A percentile compares a stretch with the other conserved stretches of the same genome.
These are phyloP conservation scores for Chunga burmeisteri DNA, from an alignment of 2,113 vertebrate genomes.

Conservation along the genomic window DNA sequence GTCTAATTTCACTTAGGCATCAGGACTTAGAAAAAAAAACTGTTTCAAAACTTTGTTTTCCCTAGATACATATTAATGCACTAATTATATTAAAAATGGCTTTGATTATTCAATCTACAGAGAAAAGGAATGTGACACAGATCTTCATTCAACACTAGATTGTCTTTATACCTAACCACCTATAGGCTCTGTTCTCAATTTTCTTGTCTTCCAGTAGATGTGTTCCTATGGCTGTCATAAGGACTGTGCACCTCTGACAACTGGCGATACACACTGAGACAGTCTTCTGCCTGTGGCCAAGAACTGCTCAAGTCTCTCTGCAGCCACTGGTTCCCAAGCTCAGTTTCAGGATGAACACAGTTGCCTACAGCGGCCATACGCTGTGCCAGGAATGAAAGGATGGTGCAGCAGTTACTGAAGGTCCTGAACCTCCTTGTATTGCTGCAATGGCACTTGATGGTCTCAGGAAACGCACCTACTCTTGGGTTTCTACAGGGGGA, in stretches of 20 bases:
- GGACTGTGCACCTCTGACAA: not conserved
- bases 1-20: not conserved
- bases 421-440: not conserved
- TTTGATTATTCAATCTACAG: not conserved
- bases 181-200: not conserved
- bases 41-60: not conserved
- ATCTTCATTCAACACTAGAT: not conserved
- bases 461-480: not conserved
- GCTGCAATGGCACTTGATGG: not conserved
- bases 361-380: fast-evolving
- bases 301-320: not conserved
- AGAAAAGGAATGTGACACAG: not conserved
- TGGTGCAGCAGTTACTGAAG: not conserved
- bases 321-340: not conserved
- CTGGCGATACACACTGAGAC: not conserved
- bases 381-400: not conserved
- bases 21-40: not conserved
- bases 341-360: not conserved
- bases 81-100: not conserved
- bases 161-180: not conserved
- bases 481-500: not conserved
- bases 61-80: not conserved
- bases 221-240: not conserved
- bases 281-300: not conserved
- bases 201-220: not conserved